phyloP scores from a whole-genome alignment of 2,888 invertebrate species.

The Drosophila differens region DNA sequence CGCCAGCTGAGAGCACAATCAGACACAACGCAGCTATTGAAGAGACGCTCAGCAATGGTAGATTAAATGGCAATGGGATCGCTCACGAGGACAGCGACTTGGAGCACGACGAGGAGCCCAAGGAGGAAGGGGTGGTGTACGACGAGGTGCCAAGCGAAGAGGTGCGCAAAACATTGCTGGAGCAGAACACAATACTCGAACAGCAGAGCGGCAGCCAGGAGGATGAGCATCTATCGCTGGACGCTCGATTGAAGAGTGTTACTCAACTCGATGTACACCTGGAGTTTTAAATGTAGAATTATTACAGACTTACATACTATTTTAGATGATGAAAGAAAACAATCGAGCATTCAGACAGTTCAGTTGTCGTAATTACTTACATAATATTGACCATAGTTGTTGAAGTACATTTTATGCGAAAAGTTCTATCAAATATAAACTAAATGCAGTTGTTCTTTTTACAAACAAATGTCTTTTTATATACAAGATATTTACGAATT shows the following conservation, averaged over 20 bases:
- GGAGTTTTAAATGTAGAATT: slow-evolving; percentile 64
- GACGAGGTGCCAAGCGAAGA: slow-evolving; percentile 1
- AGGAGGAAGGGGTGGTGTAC: slow-evolving; percentile 1
- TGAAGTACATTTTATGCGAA: slow-evolving; percentile 44
- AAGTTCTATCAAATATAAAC: slow-evolving; percentile 35
- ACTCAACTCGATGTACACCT: slow-evolving; percentile 63
- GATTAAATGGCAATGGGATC: slow-evolving; percentile 61
- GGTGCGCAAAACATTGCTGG: slow-evolving; percentile 69
- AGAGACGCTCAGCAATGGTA: slow-evolving; percentile 51
- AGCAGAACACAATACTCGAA: slow-evolving; percentile 49
- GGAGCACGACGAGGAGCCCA: slow-evolving; percentile 47
- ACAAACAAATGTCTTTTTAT: slow-evolving; percentile 22
- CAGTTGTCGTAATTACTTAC: slow-evolving; percentile 26
- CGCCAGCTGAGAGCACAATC: slow-evolving; percentile 53
- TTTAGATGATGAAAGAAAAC: neutral
- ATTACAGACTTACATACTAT: slow-evolving; percentile 6
- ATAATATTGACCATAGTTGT: slow-evolving; percentile 48
- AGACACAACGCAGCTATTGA: slow-evolving; percentile 8
- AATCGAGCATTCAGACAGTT: slow-evolving; percentile 9
- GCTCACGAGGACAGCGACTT: slow-evolving; percentile 38
- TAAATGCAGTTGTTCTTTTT: slow-evolving; percentile 46
- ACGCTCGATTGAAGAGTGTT: slow-evolving; percentile 65
- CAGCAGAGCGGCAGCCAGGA: slow-evolving; percentile 5
- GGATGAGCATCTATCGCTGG: slow-evolving; percentile 43
- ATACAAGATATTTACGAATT: neutral